phyloP scores from a whole-genome alignment of 2,797 vertebrate species.

The Coregonus ussuriensis region DNA sequence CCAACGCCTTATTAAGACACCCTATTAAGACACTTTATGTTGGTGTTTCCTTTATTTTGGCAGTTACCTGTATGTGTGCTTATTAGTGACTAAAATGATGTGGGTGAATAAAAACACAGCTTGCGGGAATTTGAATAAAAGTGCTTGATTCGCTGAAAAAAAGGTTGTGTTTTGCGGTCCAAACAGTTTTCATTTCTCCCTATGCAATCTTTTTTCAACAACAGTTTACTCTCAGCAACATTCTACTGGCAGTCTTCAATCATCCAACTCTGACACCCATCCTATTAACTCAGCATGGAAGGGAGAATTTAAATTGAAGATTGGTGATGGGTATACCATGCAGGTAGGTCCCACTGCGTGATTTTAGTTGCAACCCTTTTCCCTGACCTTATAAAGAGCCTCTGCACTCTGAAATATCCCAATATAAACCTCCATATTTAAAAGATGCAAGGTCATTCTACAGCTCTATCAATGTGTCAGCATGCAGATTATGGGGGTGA shows the following conservation, averaged over 20 bases:
- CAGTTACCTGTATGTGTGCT: neutral
- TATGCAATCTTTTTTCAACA: constrained; percentile 54
- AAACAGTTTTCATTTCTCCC: constrained; percentile 64
- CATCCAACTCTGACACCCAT: constrained; percentile 49
- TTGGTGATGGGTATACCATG: constrained; percentile 21
- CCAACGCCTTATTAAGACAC: no score
- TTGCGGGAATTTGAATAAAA: no score
- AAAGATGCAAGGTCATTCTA: constrained; percentile 59
- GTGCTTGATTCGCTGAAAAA: constrained; percentile 57
- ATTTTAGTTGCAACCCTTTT: constrained; percentile 30
- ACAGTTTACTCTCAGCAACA: constrained; percentile 44
- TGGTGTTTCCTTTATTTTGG: no score
- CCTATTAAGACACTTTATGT: no score
- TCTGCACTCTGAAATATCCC: constrained; percentile 25
- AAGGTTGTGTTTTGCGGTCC: constrained; percentile 53
- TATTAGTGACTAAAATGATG: constrained; percentile 57
- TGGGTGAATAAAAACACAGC: constrained; percentile 61
- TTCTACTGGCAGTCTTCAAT: constrained; percentile 52
- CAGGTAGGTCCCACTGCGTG: constrained; percentile 19
- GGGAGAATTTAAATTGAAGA: constrained; percentile 41
- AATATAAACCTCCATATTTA: constrained; percentile 32
- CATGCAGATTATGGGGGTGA: constrained; percentile 67
- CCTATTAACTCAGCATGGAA: constrained; percentile 46
- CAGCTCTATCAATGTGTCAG: constrained; percentile 67
- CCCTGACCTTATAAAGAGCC: constrained; percentile 44